A percentile compares a stretch with the other conserved stretches of the same genome.
Evolutionary conservation across 2,888 invertebrate genomes (phyloP).

Genomic region (Leptinotarsa peninsularis): DNA sequence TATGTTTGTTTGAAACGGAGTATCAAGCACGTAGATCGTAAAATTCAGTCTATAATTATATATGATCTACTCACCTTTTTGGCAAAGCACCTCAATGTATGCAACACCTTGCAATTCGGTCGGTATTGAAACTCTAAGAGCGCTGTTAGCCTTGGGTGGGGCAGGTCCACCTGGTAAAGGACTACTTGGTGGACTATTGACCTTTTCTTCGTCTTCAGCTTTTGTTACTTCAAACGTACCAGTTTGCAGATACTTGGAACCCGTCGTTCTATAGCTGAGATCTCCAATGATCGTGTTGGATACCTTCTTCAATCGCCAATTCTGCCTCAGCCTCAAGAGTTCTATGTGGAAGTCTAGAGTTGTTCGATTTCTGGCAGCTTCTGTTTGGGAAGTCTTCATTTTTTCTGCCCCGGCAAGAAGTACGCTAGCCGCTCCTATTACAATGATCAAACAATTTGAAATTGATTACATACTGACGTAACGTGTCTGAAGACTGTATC

Average conservation of each 20-base stretch:
- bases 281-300: constrained; percentile 96
- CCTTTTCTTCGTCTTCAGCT: constrained; percentile 81
- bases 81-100: constrained; percentile 94
- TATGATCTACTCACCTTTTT: constrained; percentile 75
- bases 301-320: constrained; percentile 96
- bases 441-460: too few species aligned
- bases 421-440: constrained; percentile 78
- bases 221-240: constrained; percentile 83
- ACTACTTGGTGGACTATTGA: constrained; percentile 66
- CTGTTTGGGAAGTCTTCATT: constrained; percentile 83
- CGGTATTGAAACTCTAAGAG: constrained; percentile 91
- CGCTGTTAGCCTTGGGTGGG: constrained; percentile 75
- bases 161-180: constrained; percentile 63
- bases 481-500: too few species aligned
- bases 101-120: constrained; percentile 95
- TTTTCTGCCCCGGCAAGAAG: constrained; percentile 88
- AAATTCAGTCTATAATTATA: too few species aligned
- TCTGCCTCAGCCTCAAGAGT: constrained; percentile 86
- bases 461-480: not conserved
- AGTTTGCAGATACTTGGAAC: constrained; percentile 92
- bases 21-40: too few species aligned
- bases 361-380: constrained; percentile 81
- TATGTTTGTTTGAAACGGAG: too few species aligned
- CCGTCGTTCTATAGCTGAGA: constrained; percentile 94
- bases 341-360: constrained; percentile 95